Evolutionary conservation across 2,797 vertebrate species (phyloP).

Genomic region (Lithobates sylvaticus): DNA sequence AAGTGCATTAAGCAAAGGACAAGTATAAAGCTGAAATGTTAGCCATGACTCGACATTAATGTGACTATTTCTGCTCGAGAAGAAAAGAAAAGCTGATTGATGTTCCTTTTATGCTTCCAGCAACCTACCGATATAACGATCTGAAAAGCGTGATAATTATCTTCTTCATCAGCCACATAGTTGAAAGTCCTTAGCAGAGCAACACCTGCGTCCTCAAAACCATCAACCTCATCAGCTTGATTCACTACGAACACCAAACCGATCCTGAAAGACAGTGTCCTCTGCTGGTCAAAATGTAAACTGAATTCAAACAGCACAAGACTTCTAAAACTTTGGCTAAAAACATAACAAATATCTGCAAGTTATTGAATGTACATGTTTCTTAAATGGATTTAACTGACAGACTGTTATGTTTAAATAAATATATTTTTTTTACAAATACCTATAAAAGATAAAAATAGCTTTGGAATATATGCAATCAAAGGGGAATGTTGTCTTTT

Average conservation of each 20-base stretch:
- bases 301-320: too few species aligned
- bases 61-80: not conserved
- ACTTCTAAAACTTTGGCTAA: too few species aligned
- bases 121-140: constrained; percentile 86
- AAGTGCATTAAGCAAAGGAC: not conserved
- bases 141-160: constrained; percentile 91
- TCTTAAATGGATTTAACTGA: too few species aligned
- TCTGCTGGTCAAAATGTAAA: not conserved
- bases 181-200: constrained; percentile 92
- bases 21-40: not conserved
- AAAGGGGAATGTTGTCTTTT: too few species aligned
- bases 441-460: too few species aligned
- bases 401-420: too few species aligned
- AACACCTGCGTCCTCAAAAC: constrained; percentile 91
- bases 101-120: not conserved
- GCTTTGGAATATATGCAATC: too few species aligned
- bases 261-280: constrained; percentile 78
- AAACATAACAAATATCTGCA: too few species aligned
- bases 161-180: constrained; percentile 91
- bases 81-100: not conserved
- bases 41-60: not conserved
- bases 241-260: constrained; percentile 95
- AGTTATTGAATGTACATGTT: too few species aligned
- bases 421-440: not conserved
- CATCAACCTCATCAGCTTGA: constrained; percentile 88